Base-by-base conservation (phyloP, 1,140 invertebrate genomes). In the Asobara japonica region DNA sequence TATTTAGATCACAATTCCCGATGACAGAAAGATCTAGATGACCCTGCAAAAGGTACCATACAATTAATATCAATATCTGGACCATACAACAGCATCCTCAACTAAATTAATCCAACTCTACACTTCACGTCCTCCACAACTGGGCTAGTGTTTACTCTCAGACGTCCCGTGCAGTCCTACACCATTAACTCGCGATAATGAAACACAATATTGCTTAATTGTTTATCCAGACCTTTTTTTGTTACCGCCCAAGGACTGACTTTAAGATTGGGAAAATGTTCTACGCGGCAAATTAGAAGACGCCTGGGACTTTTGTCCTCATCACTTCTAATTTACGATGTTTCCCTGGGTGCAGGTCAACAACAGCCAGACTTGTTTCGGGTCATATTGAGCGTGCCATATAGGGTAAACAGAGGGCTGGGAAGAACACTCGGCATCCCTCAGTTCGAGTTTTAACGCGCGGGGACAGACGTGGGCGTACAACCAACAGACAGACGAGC, bases 401-500 rank as follows among this genome's bases (percentile, higher is more conserved):
- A 16, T 2, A 51, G 20, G n/a, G 45, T 51, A 7, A 18, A 2
- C 18, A 18, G 22, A 13, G 6, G 22, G 51, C 1, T 18, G 22
- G 51, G 41, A 45, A 16, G 18, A 45, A n/a, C n/a, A 38, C 36
- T 45, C 11, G n/a, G n/a, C 10, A 13, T 13, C n/a, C n/a, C 41
- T 13, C 41, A 13, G 41, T 45, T 45, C n/a, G 36, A 38, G 36
- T n/a, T 38, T 38, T 38, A 38, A 38, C 36, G 36, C n/a, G 36
- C 41, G 51, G 51, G 51, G 51, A 27, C 51, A 56, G 22, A 30
- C n/a, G 60, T 62, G 60, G 27, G 27, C 10, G 29, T 61, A 27
- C 20, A 69, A 25, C 29, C 31, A 51, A 65, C 48, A 75, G 74
- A 75, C 68, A 66, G 70, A 75, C 65, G 56, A 69, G 65, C 38